phyloP scores from a whole-genome alignment of 2,888 invertebrate species.

The Biston stratarius region DNA sequence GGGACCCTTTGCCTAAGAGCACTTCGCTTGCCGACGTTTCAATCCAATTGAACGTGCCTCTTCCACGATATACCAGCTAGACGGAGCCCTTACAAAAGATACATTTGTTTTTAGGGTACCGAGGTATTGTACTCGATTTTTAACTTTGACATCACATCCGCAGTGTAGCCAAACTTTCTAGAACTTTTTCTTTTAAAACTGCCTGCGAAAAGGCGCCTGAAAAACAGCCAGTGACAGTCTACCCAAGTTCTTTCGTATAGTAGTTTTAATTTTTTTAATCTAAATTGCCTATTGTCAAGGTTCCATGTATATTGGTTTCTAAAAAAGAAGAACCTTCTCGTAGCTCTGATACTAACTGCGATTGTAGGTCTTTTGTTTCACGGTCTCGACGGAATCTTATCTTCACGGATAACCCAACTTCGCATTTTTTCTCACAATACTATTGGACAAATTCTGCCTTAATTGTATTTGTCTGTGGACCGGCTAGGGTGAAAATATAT shows the following conservation, averaged over 20 bases:
- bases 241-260: conserved; percentile 7
- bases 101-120: conserved; percentile 60
- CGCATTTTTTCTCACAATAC: conserved; percentile 44
- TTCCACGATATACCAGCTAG: conserved; percentile 60
- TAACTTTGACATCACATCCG: conserved; percentile 30
- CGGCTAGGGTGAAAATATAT: conserved; percentile 55
- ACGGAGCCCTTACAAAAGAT: conserved; percentile 61
- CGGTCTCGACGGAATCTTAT: conserved; percentile 28
- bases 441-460: conserved; percentile 58
- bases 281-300: conserved; percentile 3
- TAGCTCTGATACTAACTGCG: not conserved
- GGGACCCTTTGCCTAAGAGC: conserved; percentile 67
- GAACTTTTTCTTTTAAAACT: conserved; percentile 19
- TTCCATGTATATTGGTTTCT: not conserved
- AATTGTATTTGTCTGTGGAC: conserved; percentile 63
- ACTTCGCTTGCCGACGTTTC: conserved; percentile 68
- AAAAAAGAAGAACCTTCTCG: not conserved
- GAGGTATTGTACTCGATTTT: conserved; percentile 38
- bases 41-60: conserved; percentile 76
- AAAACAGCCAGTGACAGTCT: conserved; percentile 15
- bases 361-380: conserved; percentile 5
- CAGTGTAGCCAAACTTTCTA: conserved; percentile 6
- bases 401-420: conserved; percentile 20
- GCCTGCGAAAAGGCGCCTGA: conserved; percentile 15
- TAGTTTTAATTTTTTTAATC: conserved; percentile 14